Evolutionary conservation across 1,140 invertebrate species (phyloP).

Genomic region (Orius laevigatus): DNA sequence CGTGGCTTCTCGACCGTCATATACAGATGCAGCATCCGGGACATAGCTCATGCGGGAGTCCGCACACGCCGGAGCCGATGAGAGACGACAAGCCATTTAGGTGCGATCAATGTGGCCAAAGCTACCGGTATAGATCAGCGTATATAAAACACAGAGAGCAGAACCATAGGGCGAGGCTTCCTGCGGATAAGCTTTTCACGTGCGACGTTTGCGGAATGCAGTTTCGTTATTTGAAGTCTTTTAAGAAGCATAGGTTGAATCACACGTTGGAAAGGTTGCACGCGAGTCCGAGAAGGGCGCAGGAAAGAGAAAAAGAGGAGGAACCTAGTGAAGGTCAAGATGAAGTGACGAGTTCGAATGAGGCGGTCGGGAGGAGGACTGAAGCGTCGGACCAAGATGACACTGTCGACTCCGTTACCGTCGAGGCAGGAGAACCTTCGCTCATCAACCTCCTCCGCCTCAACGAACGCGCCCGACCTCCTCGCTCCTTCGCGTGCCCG

Average conservation of each 20-base stretch:
- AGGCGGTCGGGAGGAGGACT: slow-evolving; percentile 31
- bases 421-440: slow-evolving; percentile 35
- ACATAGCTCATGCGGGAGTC: slow-evolving; percentile 10
- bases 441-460: slow-evolving; percentile 42
- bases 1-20: slow-evolving; percentile 65
- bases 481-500: slow-evolving; percentile 57
- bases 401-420: slow-evolving; percentile 40
- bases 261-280: slow-evolving; percentile 67
- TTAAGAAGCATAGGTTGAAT: slow-evolving; percentile 74
- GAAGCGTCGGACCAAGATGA: slow-evolving; percentile 42
- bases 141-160: slow-evolving; percentile 78
- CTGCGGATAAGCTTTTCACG: slow-evolving; percentile 74
- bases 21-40: slow-evolving; percentile 57
- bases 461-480: slow-evolving; percentile 40
- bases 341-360: slow-evolving; percentile 55
- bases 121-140: slow-evolving; percentile 71
- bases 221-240: slow-evolving; percentile 72
- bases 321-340: slow-evolving; percentile 30
- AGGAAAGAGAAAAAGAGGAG: slow-evolving; percentile 17
- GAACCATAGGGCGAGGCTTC: slow-evolving; percentile 66
- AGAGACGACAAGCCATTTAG: slow-evolving; percentile 77
- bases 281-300: slow-evolving; percentile 12
- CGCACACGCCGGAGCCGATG: slow-evolving; percentile 23
- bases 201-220: slow-evolving; percentile 82
- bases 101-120: slow-evolving; percentile 77